These are phyloP conservation scores for Microplitis mediator DNA, from an alignment of 1,140 invertebrate species.

Conservation along the genomic window DNA sequence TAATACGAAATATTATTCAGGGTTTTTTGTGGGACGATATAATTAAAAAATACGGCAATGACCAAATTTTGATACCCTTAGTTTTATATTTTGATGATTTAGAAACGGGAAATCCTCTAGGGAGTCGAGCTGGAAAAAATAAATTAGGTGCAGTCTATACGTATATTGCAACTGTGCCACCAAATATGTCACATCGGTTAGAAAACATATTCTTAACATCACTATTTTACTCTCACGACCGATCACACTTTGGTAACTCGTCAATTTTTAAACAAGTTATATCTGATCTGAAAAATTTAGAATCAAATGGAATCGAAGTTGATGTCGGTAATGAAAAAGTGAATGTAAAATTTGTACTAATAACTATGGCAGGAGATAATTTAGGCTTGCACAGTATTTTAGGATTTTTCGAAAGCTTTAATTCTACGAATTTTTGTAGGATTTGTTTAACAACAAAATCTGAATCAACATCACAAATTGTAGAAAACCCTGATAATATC, in stretches of 20 bases:
- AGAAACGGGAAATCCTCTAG: not conserved
- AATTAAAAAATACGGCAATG: not conserved
- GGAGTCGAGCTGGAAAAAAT: not conserved
- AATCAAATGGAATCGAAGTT: not conserved
- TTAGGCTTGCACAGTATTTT: constrained; percentile 1
- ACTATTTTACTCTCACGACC: not conserved
- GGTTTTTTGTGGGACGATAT: not conserved
- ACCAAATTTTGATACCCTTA: not conserved
- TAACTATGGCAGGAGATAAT: not conserved
- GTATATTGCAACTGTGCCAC: not conserved
- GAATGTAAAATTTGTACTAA: not conserved
- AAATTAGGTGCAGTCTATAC: not conserved
- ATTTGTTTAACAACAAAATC: not conserved
- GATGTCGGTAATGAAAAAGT: not conserved
- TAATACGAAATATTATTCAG: not conserved
- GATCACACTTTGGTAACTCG: not conserved
- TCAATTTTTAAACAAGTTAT: not conserved
- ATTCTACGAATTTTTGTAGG: not conserved
- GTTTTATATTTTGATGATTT: not conserved
- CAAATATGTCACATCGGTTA: not conserved
- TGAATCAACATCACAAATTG: not conserved
- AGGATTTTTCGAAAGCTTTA: constrained; percentile 1
- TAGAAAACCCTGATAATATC: not conserved
- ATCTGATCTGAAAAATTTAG: not conserved
- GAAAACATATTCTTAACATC: not conserved